These are phyloP conservation scores for Sylvilagus floridanus DNA, from an alignment of 2,797 vertebrate genomes.

Conservation along the genomic window DNA sequence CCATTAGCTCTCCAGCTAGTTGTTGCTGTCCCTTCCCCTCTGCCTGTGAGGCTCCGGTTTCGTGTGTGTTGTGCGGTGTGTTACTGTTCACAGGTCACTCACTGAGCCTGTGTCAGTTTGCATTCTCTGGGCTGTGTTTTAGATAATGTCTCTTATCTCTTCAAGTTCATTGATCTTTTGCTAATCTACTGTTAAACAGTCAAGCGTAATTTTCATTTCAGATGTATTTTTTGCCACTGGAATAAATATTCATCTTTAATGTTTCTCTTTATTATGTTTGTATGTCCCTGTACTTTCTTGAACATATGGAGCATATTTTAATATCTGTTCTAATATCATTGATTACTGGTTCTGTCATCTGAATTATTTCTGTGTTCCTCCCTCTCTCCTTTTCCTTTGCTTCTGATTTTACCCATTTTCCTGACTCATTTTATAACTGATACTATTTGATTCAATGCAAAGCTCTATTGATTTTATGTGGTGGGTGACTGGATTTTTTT, in stretches of 20 bases:
- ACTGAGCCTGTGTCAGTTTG: neutral
- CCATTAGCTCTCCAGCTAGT: neutral
- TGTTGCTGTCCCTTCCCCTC: neutral
- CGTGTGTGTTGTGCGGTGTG: neutral
- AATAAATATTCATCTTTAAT: neutral
- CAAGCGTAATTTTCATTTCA: neutral
- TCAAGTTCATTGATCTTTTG: neutral
- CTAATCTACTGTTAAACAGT: neutral
- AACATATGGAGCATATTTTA: neutral
- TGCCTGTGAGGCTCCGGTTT: neutral
- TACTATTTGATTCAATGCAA: neutral
- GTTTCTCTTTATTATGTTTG: constrained; percentile 4
- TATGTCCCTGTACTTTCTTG: neutral
- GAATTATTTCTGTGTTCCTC: neutral
- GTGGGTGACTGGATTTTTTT: neutral
- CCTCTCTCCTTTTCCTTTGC: neutral
- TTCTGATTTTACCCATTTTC: neutral
- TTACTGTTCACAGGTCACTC: neutral
- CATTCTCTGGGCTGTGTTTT: neutral
- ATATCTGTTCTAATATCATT: neutral
- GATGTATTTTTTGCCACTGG: neutral
- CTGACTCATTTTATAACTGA: neutral
- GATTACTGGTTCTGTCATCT: neutral
- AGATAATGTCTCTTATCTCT: neutral
- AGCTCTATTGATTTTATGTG: constrained; percentile 32